These are phyloP conservation scores for Dolomedes plantarius DNA, from an alignment of 2,888 invertebrate genomes.

Conservation along the genomic window DNA sequence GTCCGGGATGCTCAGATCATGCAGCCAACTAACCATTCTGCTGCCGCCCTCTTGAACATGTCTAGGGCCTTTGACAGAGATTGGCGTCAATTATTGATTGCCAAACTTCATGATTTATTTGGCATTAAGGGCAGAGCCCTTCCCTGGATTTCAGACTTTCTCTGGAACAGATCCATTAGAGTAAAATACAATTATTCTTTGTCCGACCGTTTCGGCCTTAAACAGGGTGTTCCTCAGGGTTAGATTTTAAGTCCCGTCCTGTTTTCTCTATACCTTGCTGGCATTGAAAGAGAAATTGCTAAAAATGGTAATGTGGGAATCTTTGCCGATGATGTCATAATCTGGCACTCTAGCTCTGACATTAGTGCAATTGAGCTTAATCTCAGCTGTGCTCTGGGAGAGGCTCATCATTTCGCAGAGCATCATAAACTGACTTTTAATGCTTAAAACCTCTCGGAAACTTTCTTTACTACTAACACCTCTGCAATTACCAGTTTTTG, in stretches of 20 bases:
- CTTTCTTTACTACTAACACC: not conserved
- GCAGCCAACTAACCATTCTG: not conserved
- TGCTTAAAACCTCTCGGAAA: not conserved
- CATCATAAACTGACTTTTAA: not conserved
- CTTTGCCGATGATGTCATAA: not conserved
- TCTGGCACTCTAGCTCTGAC: not conserved
- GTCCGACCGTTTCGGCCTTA: not conserved
- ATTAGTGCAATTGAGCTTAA: not conserved
- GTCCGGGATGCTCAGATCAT: slow-evolving; percentile 7
- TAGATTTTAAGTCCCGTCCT: not conserved
- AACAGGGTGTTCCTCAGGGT: not conserved
- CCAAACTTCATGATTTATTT: too few relatives aligned
- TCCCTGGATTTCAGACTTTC: slow-evolving; percentile 5
- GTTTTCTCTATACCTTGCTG: not conserved
- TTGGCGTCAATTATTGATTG: too few relatives aligned
- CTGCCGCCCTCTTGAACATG: slow-evolving; percentile 7
- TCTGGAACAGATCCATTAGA: slow-evolving; percentile 17
- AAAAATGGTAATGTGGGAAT: not conserved
- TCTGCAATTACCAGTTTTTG: not conserved
- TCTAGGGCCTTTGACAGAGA: slow-evolving; percentile 20
- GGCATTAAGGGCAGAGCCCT: too few relatives aligned
- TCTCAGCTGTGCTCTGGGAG: not conserved
- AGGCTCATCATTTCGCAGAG: not conserved
- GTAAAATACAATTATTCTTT: slow-evolving; percentile 7
- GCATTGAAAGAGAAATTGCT: not conserved